Conservation (phyloP, 2,797 vertebrate genomes). For the Halcyon smyrnensis region DNA sequence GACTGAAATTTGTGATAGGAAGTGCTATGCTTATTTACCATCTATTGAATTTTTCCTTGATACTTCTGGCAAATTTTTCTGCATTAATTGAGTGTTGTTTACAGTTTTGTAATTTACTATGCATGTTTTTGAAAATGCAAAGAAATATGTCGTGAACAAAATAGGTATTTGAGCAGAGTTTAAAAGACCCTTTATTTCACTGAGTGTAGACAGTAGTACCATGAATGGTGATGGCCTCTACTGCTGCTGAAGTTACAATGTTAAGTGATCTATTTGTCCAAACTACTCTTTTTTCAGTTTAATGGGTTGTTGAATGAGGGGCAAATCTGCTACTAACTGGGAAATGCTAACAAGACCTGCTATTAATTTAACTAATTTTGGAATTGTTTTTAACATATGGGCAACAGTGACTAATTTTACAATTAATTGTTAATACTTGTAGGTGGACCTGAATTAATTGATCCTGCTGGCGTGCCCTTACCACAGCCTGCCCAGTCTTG, state of each 20-base stretch:
- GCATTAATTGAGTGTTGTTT: not conserved
- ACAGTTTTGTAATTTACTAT: not conserved
- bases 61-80: not conserved
- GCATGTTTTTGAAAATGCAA: not conserved
- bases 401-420: not conserved
- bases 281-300: not conserved
- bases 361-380: not conserved
- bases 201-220: not conserved
- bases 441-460: constrained; percentile 90
- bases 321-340: not conserved
- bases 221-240: not conserved
- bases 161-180: not conserved
- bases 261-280: rapidly evolving
- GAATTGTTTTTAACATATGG: not conserved
- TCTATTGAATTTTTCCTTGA: not conserved
- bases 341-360: not conserved
- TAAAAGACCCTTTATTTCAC: not conserved
- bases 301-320: not conserved
- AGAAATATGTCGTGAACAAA: not conserved
- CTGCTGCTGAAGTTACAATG: not conserved
- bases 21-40: not conserved
- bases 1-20: not conserved
- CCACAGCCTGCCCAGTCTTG: constrained; percentile 88
- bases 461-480: constrained; percentile 85
- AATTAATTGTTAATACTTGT: not conserved